Evolutionary conservation across 1,140 invertebrate genomes (phyloP), one percentile per base, ranked within the genome.

Genomic region (Drosophila subobscura): DNA sequence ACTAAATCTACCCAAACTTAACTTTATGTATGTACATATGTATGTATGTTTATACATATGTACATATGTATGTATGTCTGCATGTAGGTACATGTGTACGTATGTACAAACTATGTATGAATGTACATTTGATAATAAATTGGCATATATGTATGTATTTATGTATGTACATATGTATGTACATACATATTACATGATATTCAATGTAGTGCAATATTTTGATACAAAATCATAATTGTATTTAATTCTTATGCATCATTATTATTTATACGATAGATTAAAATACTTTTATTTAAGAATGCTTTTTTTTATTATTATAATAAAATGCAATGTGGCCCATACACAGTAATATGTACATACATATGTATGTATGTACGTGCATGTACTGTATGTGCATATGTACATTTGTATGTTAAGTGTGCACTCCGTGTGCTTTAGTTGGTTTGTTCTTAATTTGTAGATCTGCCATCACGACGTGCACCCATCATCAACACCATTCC

Each of bases 181-280:
- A 40, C 42, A 66, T 55, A 65, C 46, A 74, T 54, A 61, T 66
- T 65, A 72, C 54, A 54, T 63, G 70, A 60, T 83, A 79, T 81
- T 73, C 40, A 80, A 79, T 72, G 76, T 83, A 83, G 79, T 83
- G 79, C 80, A 84, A 85, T 84, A 79, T 68, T 72, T 84, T 84
- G 75, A 79, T 83, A 59, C 51, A 83, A 67, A 58, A 47, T 45
- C 27, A 37, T 40, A 56, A 29, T 40, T 23, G 22, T 49, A 54
- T 29, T 57, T 59, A 41, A 40, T 27, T 68, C 50, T 54, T 53
- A 54, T 59, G 8, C 29, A 33, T 10, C 33, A 12, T 57, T 66
- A 66, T 56, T 33, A 29, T 16, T 55, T 23, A 47, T 59, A 33
- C 33, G 33, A 37, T 37, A 37, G 33, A 37, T 37, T 37, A 12